Evolutionary conservation across 53 echinoderm and acorn worm species (phyloP), one percentile per base, ranked within the genome.

Genomic region (Echinarachnius parma): DNA sequence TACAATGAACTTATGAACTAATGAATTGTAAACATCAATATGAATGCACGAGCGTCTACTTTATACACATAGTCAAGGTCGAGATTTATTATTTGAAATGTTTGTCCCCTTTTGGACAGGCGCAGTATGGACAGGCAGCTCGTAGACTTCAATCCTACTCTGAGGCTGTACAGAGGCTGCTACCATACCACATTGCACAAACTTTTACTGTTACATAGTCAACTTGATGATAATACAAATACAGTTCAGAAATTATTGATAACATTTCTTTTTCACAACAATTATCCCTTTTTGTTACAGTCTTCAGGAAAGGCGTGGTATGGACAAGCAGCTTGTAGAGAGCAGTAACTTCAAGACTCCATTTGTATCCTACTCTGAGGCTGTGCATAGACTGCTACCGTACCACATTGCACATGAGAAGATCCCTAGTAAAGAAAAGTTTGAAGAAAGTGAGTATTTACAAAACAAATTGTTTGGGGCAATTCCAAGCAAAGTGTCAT

Each of bases 391-490:
- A 36, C 66, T 95, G 5, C 67, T 95, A 19, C 75, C 81, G 0
- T 95, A 84, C 64, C 96, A 95, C 47, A 37, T 90, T 28, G 81
- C 42, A 31, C 57, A 78, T 50, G 91, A 95, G 58, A 75, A 78
- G 28, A 79, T 87, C 9, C 82, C 85, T 15, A 87, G 58, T 2
- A 80, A 84, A 24, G 60, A 85, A 56, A 80, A 84, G 54, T 81
- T 91, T 26, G 67, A 78, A 46, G 78, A 77, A 62, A 77, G 96
- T 95, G 62, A 79, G 82, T 62, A 42, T n/a, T n/a, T n/a, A n/a
- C n/a, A n/a, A n/a, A n/a, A n/a, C n/a, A n/a, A n/a, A n/a, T n/a
- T n/a, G n/a, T n/a, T n/a, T n/a, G n/a, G n/a, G n/a, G n/a, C n/a
- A n/a, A n/a, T n/a, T n/a, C n/a, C n/a, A n/a, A n/a, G n/a, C n/a